Evolutionary conservation across 2,113 vertebrate genomes (phyloP).

Genomic region (Nyctibius bracteatus): DNA sequence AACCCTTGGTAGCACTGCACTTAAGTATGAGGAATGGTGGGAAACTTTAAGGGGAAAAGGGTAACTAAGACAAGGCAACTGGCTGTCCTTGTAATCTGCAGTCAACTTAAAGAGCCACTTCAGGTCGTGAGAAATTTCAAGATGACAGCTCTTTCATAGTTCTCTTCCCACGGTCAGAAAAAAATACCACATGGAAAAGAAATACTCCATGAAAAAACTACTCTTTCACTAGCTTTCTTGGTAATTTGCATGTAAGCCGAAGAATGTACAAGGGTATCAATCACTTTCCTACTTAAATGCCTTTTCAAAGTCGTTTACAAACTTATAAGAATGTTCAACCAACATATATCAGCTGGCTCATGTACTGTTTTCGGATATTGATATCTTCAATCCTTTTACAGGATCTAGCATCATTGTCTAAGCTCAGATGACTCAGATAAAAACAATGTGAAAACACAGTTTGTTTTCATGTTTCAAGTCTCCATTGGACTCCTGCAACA

Average conservation of each 20-base stretch:
- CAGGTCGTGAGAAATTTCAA: constrained; percentile 60
- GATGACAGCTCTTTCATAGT: constrained; percentile 17
- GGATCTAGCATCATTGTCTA: constrained; percentile 47
- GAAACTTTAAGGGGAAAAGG: constrained; percentile 10
- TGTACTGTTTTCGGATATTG: background rate
- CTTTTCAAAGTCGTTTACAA: background rate
- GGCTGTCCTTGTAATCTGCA: background rate
- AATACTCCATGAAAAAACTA: background rate
- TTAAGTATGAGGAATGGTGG: background rate
- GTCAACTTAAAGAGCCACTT: constrained; percentile 28
- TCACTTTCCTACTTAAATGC: background rate
- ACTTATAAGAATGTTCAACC: background rate
- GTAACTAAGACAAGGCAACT: constrained; percentile 7
- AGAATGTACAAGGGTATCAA: constrained; percentile 21
- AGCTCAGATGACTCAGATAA: constrained; percentile 36
- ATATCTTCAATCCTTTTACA: constrained; percentile 21
- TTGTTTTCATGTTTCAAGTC: constrained; percentile 41
- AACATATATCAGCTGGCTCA: background rate
- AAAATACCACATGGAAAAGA: constrained; percentile 48
- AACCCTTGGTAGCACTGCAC: background rate
- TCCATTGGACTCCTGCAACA: constrained; percentile 40
- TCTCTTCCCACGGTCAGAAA: constrained; percentile 59
- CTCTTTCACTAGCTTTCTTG: constrained; percentile 4
- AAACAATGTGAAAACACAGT: constrained; percentile 19
- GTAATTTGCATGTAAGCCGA: background rate